Evolutionary conservation across 2,113 vertebrate species (phyloP), one percentile per base, ranked within the genome.

Genomic region (Corythornis madagascariensis): DNA sequence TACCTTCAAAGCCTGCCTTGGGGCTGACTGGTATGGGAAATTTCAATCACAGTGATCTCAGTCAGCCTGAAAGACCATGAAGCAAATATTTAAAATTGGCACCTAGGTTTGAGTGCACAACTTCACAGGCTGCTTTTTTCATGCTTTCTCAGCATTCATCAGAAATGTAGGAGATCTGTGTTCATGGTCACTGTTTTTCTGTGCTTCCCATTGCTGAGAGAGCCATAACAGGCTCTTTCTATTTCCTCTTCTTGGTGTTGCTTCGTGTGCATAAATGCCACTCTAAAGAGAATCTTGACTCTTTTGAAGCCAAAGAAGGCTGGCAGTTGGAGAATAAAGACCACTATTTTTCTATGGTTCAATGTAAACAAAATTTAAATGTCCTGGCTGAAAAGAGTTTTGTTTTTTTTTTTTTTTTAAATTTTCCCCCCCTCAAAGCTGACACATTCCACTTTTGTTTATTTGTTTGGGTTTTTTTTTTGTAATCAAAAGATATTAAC

Each of bases 1-100:
- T 85, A 26, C 42, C 60, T 88, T 93, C 92, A 93, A 96, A 96
- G 79, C 42, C n/a, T 59, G 45, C 29, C 65, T 83, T 92, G 59
- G 31, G 45, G 26, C 35, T 67, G 45, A 47, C n/a, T 59, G 9
- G 13, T 59, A n/a, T 52, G 21, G 45, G 40, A 64, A 69, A 74
- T 65, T 61, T 93, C 90, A 79, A 88, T 93, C 65, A 88, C 35
- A 94, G 21, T 60, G 5, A 35, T 87, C 33, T 94, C 83, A 57
- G 75, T 35, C 28, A 93, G 63, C 66, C 83, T 26, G 12, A 75
- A 94, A 83, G 64, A 78, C 50, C n/a, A 21, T 35, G 60, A 89
- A 92, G 77, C 4, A 79, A 84, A 18, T 77, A 7, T 82, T 65
- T 90, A 61, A 81, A 84, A 72, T 25, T 57, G 77, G 25, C 66